Base-by-base conservation (phyloP, 2,888 invertebrate genomes). In the Spisula solida region DNA sequence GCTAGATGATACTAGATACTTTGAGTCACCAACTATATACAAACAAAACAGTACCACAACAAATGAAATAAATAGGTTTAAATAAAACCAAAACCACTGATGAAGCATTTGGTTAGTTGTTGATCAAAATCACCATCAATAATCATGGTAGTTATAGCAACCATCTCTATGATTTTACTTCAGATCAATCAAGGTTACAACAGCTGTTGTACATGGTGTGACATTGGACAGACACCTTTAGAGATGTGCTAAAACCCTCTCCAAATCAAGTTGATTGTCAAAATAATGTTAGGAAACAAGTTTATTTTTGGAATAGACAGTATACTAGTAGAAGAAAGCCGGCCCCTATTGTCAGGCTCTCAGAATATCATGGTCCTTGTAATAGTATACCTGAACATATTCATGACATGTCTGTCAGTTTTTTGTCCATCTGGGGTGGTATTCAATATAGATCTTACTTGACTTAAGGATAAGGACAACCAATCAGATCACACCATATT, bases 31-130 rank as follows among this genome's bases (percentile, higher is more conserved):
- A 66, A 66, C 4, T 51, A 51, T 51, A 51, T 16, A 51, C n/a
- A 66, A 2, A 66, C 25, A 66, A 25, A 66, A n/a, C 25, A 41
- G n/a, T 66, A 66, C 25, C 2, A 66, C 12, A 25, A n/a, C 20
- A 66, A 25, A 66, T 25, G 0, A 66, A 10, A n/a, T 66, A 66
- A 25, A 25, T 66, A 51, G 14, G n/a, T 66, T n/a, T 20, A 66
- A 66, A 66, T 66, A 66, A 66, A 66, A 25, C 60, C 60, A 66
- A 66, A 66, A n/a, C 60, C 60, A 66, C 25, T 66, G 25, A 25
- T 66, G 25, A 66, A 66, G 60, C 60, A 66, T 66, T 66, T 66
- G 60, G 60, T 66, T 66, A 66, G 25, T 66, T 66, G 25, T 66
- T 6, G 8, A 66, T 66, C 4, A 6, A 66, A 25, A 66, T 10